Percentiles rank a stretch among this genome's conserved stretches.
These are phyloP conservation scores for Diarsia mendica DNA, from an alignment of 2,888 invertebrate genomes.

Conservation along the genomic window DNA sequence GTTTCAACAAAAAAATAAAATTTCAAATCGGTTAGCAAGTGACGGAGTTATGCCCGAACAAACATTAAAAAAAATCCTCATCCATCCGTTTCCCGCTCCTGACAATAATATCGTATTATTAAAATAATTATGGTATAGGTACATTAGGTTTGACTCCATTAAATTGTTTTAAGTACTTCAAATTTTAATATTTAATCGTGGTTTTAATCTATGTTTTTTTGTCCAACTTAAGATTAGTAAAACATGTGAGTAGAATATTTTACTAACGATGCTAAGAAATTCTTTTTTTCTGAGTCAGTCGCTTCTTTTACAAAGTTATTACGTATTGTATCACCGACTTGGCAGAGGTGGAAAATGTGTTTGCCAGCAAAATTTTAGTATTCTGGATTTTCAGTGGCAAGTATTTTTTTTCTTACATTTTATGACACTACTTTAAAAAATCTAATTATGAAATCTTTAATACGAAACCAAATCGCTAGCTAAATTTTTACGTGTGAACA, in stretches of 20 bases:
- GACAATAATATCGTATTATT: no score
- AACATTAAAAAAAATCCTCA: no score
- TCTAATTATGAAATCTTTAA: not conserved
- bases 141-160: not conserved
- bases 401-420: constrained; percentile 6
- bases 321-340: constrained; percentile 56
- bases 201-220: no score
- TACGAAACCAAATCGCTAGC: not conserved
- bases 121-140: not conserved
- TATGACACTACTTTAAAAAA: constrained; percentile 12
- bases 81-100: no score
- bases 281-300: constrained; percentile 51
- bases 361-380: constrained; percentile 47
- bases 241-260: constrained; percentile 42
- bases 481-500: not conserved
- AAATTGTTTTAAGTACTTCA: not conserved
- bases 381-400: constrained; percentile 20
- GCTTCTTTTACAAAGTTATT: constrained; percentile 21
- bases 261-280: constrained; percentile 28
- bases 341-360: constrained; percentile 57
- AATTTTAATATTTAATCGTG: not conserved
- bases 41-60: no score
- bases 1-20: no score
- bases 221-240: constrained; percentile 20
- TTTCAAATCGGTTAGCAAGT: no score